Evolutionary conservation across 2,113 vertebrate genomes (phyloP), one percentile per base, ranked within the genome.

Genomic region (Gobius niger): DNA sequence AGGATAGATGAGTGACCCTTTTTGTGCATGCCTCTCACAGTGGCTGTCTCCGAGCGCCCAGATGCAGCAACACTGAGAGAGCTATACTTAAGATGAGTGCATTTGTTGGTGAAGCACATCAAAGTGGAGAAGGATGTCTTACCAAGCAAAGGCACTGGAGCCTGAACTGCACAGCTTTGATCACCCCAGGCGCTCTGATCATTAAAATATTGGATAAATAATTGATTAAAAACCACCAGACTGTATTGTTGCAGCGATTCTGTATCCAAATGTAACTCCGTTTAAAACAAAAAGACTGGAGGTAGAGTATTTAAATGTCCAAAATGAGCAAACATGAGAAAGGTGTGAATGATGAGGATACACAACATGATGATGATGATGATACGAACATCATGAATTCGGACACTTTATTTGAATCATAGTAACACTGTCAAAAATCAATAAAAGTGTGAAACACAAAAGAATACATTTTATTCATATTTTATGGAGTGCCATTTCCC

Each of bases 161-260:
- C 88, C 88, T 85, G 70, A 91, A 93, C 92, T 34, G 24, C 78
- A 70, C 71, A 77, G 75, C 90, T 95, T 95, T 96, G 92, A 96
- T 95, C 93, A 91, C 89, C 89, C 84, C 84, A 91, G 93, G 82
- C 81, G 65, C 90, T 90, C 78, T 92, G 87, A 91, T 95, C 87
- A 93, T 92, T 87, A 87, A 92, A 94, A 94, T 92, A 94, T 95
- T 93, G 87, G 88, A 92, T 93, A 92, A 95, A 94, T 94, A 95
- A 96, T 93, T 93, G 93, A 95, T 94, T 93, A 93, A 93, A 95
- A 84, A 67, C 57, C 76, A 85, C 87, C 81, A 90, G 88, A 83
- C 82, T 82, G 90, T 85, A 92, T 92, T 92, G 91, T 94, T 54
- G 90, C 87, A 86, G 70, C 57, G 59, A 84, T 86, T 87, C 89